These are phyloP conservation scores for Cyrtodaria siliqua DNA, from an alignment of 2,888 invertebrate genomes.

Conservation along the genomic window DNA sequence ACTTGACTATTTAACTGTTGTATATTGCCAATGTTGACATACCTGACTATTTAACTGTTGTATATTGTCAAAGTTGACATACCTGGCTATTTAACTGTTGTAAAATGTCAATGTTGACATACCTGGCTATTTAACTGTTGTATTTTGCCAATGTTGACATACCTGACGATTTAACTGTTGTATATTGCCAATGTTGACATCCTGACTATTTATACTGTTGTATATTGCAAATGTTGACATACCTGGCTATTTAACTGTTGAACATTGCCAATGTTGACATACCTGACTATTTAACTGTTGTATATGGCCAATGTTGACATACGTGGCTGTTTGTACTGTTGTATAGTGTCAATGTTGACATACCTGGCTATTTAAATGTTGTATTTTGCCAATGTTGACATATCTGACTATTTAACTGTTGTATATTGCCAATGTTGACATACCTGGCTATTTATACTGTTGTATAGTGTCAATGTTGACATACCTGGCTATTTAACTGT, in stretches of 20 bases:
- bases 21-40: neutral
- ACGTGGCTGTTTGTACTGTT: too few species aligned
- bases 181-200: slow-evolving; percentile 83
- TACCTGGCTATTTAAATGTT: too few species aligned
- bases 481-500: neutral
- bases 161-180: slow-evolving; percentile 84
- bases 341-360: too few species aligned
- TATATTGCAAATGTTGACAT: too few species aligned
- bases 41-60: neutral
- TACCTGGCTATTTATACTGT: too few species aligned
- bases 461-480: neutral
- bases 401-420: too few species aligned
- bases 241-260: too few species aligned
- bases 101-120: slow-evolving; percentile 78
- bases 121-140: too few species aligned
- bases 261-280: neutral
- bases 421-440: too few species aligned
- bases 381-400: too few species aligned
- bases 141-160: slow-evolving; percentile 8
- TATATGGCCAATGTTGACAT: slow-evolving; percentile 83
- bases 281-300: slow-evolving; percentile 84
- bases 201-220: slow-evolving; percentile 75
- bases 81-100: too few species aligned
- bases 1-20: neutral
- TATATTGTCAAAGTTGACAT: too few species aligned